A percentile compares a stretch with the other conserved stretches of the same genome.
These are phyloP conservation scores for Caenorhabditis japonica DNA, from an alignment of 2,888 invertebrate genomes.

Conservation along the genomic window DNA sequence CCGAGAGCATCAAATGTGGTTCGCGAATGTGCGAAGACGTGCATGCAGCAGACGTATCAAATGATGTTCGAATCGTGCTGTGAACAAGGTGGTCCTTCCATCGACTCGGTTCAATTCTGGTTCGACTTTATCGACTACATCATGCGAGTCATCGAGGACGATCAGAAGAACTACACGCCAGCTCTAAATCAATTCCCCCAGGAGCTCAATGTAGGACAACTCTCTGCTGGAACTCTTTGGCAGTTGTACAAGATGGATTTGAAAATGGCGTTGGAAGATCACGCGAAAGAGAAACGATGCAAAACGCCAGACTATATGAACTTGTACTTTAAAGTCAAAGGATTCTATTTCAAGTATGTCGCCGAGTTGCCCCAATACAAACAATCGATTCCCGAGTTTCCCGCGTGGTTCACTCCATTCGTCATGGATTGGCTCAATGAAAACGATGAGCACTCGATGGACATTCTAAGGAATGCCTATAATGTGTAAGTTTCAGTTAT, in stretches of 20 bases:
- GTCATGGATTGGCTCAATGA: conserved; percentile 99
- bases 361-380: conserved; percentile 97
- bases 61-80: conserved; percentile 99
- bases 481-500: conserved; percentile 81
- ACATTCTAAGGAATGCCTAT: conserved; percentile 98
- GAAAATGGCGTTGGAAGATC: conserved; percentile 96
- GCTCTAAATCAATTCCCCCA: conserved; percentile 88
- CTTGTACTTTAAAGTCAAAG: conserved; percentile 95
- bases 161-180: conserved; percentile 95
- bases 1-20: conserved; percentile 98
- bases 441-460: conserved; percentile 98
- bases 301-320: conserved; percentile 99
- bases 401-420: conserved; percentile 99
- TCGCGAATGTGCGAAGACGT: conserved; percentile 98
- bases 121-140: conserved; percentile 65
- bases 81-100: conserved; percentile 81
- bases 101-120: conserved; percentile 74
- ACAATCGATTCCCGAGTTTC: conserved; percentile 96
- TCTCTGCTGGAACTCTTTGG: conserved; percentile 98
- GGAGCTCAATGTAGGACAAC: conserved; percentile 96
- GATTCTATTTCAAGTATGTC: conserved; percentile 97
- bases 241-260: conserved; percentile 90
- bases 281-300: conserved; percentile 93
- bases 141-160: conserved; percentile 91
- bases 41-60: conserved; percentile 97